phyloP scores from a whole-genome alignment of 2,888 invertebrate species.

The Pseudococcus longispinus region DNA sequence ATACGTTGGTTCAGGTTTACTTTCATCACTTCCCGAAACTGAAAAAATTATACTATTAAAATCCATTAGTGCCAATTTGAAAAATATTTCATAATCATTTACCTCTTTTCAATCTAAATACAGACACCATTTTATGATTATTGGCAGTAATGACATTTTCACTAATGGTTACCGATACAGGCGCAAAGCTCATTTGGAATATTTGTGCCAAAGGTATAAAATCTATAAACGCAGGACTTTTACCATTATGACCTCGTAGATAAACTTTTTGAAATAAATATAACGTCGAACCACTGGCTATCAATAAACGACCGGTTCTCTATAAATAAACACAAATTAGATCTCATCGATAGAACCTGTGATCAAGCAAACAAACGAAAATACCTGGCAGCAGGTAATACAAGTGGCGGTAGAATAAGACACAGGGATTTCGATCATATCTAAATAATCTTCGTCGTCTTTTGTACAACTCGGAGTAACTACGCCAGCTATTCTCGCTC shows the following conservation, averaged over 20 bases:
- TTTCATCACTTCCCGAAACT: neutral
- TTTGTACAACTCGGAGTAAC: conserved; percentile 71
- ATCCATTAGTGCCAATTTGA: no score
- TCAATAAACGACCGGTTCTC: conserved; percentile 64
- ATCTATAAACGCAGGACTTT: conserved; percentile 71
- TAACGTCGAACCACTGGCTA: conserved; percentile 65
- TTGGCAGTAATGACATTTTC: conserved; percentile 44
- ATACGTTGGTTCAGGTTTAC: neutral
- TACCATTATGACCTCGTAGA: conserved; percentile 73
- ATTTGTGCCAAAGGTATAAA: conserved; percentile 73
- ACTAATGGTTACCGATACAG: conserved; percentile 23
- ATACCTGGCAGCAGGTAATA: conserved; percentile 70
- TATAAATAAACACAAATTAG: conserved; percentile 62
- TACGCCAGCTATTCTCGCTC: conserved; percentile 76
- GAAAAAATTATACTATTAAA: no score
- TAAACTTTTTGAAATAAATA: conserved; percentile 70
- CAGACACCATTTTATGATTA: conserved; percentile 27
- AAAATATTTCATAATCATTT: neutral
- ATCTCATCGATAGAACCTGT: neutral
- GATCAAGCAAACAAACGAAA: neutral
- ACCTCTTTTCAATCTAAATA: conserved; percentile 48
- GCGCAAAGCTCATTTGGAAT: conserved; percentile 70
- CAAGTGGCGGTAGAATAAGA: conserved; percentile 66
- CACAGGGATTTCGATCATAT: conserved; percentile 78
- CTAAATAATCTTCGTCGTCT: conserved; percentile 64